These are phyloP conservation scores for Pachycephus smyrnensis DNA, from an alignment of 2,888 invertebrate genomes.

Conservation along the genomic window DNA sequence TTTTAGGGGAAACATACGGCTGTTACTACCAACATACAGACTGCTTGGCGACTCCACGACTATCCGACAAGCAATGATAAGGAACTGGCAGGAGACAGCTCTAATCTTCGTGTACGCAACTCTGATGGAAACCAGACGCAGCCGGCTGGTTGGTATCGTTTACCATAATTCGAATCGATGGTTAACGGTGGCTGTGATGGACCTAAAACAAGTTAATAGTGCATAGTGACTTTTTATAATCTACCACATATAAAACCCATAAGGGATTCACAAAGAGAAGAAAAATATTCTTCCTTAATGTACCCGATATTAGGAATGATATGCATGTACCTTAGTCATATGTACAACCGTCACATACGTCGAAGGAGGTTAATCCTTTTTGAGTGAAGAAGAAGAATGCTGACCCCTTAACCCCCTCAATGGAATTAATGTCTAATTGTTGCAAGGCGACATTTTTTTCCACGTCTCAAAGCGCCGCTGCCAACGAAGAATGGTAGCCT, in stretches of 20 bases:
- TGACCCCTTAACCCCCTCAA: slow-evolving; percentile 40
- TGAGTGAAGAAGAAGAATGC: background rate
- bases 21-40: background rate
- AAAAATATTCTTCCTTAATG: background rate
- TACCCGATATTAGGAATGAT: background rate
- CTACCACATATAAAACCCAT: background rate
- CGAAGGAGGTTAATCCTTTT: background rate
- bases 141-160: background rate
- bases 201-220: background rate
- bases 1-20: background rate
- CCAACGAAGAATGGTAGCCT: slow-evolving; percentile 51
- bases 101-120: background rate
- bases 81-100: background rate
- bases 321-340: background rate
- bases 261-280: background rate
- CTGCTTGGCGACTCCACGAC: slow-evolving; percentile 5
- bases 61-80: slow-evolving; percentile 1
- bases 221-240: background rate
- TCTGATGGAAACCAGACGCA: background rate
- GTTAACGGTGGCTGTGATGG: background rate
- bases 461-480: slow-evolving; percentile 36
- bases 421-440: slow-evolving; percentile 59
- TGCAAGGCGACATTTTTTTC: slow-evolving; percentile 35
- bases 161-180: background rate
- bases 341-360: background rate